Percentiles rank a stretch among this genome's conserved stretches.
Conservation (phyloP, 2,888 invertebrate genomes). For the Lasius platythorax region DNA sequence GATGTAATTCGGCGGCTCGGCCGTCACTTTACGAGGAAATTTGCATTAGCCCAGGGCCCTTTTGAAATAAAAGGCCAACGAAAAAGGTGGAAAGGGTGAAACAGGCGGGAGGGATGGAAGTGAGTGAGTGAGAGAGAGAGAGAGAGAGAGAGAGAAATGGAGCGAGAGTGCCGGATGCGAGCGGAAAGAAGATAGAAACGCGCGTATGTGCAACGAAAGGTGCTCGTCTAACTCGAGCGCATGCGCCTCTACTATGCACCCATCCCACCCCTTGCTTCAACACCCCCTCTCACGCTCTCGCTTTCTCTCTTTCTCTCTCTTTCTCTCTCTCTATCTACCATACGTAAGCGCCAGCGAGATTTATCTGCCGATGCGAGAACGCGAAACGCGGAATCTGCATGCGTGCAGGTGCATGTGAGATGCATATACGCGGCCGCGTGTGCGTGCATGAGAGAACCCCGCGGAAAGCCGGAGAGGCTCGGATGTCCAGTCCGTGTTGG, state of each 20-base stretch:
- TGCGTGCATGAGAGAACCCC: constrained; percentile 68
- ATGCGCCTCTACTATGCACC: constrained; percentile 64
- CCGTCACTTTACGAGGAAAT: constrained; percentile 76
- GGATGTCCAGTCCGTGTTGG: constrained; percentile 49
- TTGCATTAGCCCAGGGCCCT: constrained; percentile 75
- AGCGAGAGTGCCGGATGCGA: constrained; percentile 47
- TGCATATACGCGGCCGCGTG: constrained; percentile 68
- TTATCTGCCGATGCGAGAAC: constrained; percentile 84
- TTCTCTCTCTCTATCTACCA: constrained; percentile 44
- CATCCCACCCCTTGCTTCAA: constrained; percentile 29
- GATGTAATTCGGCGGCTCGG: constrained; percentile 71
- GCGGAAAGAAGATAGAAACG: constrained; percentile 42
- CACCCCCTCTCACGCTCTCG: constrained; percentile 27
- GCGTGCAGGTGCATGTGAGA: constrained; percentile 71
- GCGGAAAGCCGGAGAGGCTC: constrained; percentile 65
- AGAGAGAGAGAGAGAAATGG: constrained; percentile 20
- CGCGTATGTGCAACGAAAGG: constrained; percentile 56
- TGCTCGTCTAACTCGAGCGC: constrained; percentile 63
- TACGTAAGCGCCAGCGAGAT: constrained; percentile 83
- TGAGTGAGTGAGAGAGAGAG: constrained; percentile 12
- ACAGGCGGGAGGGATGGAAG: constrained; percentile 57
- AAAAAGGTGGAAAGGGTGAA: constrained; percentile 61
- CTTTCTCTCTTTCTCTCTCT: constrained; percentile 5
- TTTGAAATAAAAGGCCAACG: constrained; percentile 79
- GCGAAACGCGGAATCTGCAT: constrained; percentile 77